Evolutionary conservation across 1,140 invertebrate genomes (phyloP).

Genomic region (Nymphalis io): DNA sequence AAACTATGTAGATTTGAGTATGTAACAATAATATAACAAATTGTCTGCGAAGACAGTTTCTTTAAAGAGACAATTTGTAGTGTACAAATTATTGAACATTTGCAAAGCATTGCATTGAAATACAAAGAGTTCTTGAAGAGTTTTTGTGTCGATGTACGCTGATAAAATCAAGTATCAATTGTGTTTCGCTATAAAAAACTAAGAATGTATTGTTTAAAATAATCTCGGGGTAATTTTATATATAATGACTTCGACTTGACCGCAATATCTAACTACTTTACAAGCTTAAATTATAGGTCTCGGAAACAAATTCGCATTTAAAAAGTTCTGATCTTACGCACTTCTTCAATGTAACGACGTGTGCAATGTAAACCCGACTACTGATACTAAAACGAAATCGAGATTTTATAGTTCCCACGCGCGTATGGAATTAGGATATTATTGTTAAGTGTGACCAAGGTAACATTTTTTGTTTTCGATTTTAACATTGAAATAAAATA

Average conservation of each 20-base stretch:
- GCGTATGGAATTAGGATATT: too few relatives aligned
- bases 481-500: too few relatives aligned
- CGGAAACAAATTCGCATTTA: background rate
- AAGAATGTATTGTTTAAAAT: background rate
- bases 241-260: background rate
- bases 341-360: too few relatives aligned
- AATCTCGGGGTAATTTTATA: background rate
- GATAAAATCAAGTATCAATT: conserved; percentile 9
- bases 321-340: too few relatives aligned
- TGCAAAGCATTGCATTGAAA: background rate
- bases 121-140: background rate
- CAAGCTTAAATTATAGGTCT: background rate
- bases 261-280: background rate
- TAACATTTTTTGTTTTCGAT: too few relatives aligned
- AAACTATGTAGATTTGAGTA: too few relatives aligned
- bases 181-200: background rate
- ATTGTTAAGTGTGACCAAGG: too few relatives aligned
- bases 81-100: background rate
- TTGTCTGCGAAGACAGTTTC: too few relatives aligned
- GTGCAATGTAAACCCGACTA: too few relatives aligned
- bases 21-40: too few relatives aligned
- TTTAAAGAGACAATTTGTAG: background rate
- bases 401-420: too few relatives aligned
- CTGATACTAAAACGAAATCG: too few relatives aligned
- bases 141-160: conserved; percentile 6